Evolutionary conservation across 2,797 vertebrate genomes (phyloP), one percentile per base, ranked within the genome.

Genomic region (Craterocephalus amniculus): DNA sequence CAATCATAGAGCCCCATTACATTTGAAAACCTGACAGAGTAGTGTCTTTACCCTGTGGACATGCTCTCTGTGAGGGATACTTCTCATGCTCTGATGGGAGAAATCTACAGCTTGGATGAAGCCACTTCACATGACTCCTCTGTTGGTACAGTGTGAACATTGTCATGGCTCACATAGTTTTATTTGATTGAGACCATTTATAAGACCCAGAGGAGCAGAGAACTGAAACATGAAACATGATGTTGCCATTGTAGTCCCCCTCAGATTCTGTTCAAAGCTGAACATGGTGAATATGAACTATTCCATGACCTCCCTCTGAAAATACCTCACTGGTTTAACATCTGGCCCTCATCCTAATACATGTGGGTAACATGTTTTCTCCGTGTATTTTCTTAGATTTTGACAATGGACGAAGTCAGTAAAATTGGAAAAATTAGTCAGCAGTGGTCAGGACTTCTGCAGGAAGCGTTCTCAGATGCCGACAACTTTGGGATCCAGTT

Each of bases 401-500:
- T 96, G 89, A 95, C 97, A 52, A 89, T 97, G 88, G 95, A 97
- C 76, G 98, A 98, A 88, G 94, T 95, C 69, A 93, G 92, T 67
- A 96, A 95, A 0, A 95, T 99, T 12, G 98, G 98, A 31, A 98
- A 96, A 90, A 99, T 99, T 91, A 99, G 96, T 35, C 99, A 99
- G 74, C 98, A 98, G 80, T 99, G 98, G 98, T 95, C 96, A 0
- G 97, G 98, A 31, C 96, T 99, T 76, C 95, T 98, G 9, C 95
- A 97, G 55, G 94, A 98, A 1, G 94, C 91, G 0, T 98, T 99
- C 84, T 97, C 98, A 6, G 98, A 99, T 24, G 86, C 96, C 0
- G 96, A 98, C 93, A 99, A 99, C 91, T 99, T 99, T 2, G 98
- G 97, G 1, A 96, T 99, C 77, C 96, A 98, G 75, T 95, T 99